These are phyloP conservation scores for Halcyon senegalensis DNA, from an alignment of 2,113 vertebrate genomes.

Conservation along the genomic window DNA sequence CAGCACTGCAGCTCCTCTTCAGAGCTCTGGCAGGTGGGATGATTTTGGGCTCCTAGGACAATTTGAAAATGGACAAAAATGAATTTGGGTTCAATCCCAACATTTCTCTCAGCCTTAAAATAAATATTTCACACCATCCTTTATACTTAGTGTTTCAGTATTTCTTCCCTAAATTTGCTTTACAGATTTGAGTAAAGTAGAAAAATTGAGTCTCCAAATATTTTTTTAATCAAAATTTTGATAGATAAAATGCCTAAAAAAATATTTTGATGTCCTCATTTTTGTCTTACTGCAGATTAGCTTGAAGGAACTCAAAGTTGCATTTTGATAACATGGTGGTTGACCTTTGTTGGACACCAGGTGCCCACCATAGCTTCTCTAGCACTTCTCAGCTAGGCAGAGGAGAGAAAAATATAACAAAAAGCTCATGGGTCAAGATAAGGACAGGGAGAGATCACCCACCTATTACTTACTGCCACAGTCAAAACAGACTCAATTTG, in stretches of 20 bases:
- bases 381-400: not conserved
- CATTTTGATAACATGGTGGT: not conserved
- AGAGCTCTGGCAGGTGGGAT: not conserved
- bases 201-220: not conserved
- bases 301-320: not conserved
- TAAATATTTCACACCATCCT: not conserved
- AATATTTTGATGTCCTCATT: not conserved
- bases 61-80: not conserved
- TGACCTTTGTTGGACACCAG: not conserved
- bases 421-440: not conserved
- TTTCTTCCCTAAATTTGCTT: not conserved
- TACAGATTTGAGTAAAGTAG: not conserved
- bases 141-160: not conserved
- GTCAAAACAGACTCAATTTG: not conserved
- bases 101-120: not conserved
- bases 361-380: not conserved
- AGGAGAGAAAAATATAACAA: not conserved
- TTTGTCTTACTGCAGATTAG: not conserved
- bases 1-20: fast-evolving
- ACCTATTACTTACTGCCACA: not conserved
- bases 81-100: not conserved
- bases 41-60: not conserved
- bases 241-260: not conserved
- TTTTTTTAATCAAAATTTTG: not conserved
- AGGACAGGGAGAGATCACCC: not conserved